Evolutionary conservation across 2,888 invertebrate genomes (phyloP).

Genomic region (Hermodice carunculata): DNA sequence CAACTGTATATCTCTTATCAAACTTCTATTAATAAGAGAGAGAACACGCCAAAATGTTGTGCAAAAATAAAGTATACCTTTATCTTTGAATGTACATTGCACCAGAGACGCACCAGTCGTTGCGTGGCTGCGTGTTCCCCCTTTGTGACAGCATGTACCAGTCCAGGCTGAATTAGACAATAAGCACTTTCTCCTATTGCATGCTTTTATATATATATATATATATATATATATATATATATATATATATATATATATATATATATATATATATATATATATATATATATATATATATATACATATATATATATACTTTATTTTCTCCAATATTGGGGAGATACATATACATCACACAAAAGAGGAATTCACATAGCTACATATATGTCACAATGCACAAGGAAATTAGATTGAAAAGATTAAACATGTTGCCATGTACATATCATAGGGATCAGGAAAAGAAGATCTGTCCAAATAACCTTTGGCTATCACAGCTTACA

Average conservation of each 20-base stretch:
- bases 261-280: conserved; percentile 12
- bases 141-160: conserved; percentile 45
- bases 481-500: no score
- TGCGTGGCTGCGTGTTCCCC: conserved; percentile 34
- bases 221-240: conserved; percentile 15
- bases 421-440: no score
- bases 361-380: no score
- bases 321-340: no score
- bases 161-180: conserved; percentile 47
- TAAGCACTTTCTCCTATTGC: not conserved
- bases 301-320: no score
- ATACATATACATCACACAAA: no score
- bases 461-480: no score
- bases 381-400: no score
- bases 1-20: no score
- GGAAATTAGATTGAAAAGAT: no score
- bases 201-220: conserved; percentile 3
- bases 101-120: conserved; percentile 18
- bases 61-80: conserved; percentile 15
- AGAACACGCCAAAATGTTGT: no score
- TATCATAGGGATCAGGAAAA: not conserved
- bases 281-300: not conserved
- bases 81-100: conserved; percentile 11
- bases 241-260: conserved; percentile 7
- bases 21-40: no score